Evolutionary conservation across 2,113 vertebrate genomes (phyloP), one percentile per base, ranked within the genome.

Genomic region (Nanorana parkeri): DNA sequence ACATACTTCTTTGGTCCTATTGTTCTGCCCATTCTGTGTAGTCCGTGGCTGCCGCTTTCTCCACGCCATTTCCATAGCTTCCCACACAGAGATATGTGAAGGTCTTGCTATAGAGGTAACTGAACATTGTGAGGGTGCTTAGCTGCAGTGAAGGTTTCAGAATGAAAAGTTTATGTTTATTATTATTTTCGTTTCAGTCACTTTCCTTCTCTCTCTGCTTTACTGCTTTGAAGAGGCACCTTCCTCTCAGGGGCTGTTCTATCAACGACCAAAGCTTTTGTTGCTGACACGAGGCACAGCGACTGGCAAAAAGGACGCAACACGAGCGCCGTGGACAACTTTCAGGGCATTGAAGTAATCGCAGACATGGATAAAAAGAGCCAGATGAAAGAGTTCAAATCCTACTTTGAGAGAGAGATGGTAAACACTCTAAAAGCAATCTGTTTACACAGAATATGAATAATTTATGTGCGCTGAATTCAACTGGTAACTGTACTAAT

Each of bases 171-270:
- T 64, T 51, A 55, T 63, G 26, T 56, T 74, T 66, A 73, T 55
- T 73, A 73, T 81, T n/a, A n/a, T n/a, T n/a, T 73, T 74, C 20
- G n/a, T 66, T 81, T 81, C 69, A 69, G 56, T 74, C 47, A 36
- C 26, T 64, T 16, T 23, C 24, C 23, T 72, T 71, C 60, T 28
- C 52, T 65, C 60, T 36, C 68, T 56, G 32, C 69, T 81, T 81
- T 47, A 74, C 24, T 41, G 55, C 41, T 74, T 65, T 74, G 51
- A 52, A 66, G 69, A 81, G 60, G 17, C 19, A 21, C 52, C 63
- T 79, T 36, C 55, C 41, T 60, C 61, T 15, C 32, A n/a, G 58
- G 68, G 67, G 60, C 23, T 51, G 28, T 66, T 64, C 26, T 56
- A 55, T 66, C 47, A 65, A 52, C 32, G 60, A 21, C 36, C 79